Percentiles rank a stretch among this genome's conserved stretches.
These are phyloP conservation scores for Heterohyrax brucei DNA, from an alignment of 2,797 vertebrate genomes.

Conservation along the genomic window DNA sequence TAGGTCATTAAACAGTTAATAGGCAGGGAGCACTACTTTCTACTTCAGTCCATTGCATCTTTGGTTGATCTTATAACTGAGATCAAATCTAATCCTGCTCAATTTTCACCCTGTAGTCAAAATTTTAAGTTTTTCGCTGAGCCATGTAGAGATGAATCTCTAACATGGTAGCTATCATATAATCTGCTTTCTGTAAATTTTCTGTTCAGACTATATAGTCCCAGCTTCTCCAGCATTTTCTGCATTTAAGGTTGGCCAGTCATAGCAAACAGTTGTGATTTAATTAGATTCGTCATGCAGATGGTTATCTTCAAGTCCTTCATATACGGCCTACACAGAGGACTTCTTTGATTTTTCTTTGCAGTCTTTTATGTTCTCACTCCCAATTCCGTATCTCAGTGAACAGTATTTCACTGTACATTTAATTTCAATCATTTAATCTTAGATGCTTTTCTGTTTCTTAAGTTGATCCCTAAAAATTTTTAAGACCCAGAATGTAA, in stretches of 20 bases:
- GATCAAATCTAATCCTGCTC: constrained; percentile 21
- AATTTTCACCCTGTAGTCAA: neutral
- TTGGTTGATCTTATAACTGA: constrained; percentile 29
- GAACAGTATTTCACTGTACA: neutral
- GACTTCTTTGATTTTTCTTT: neutral
- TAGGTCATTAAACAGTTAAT: neutral
- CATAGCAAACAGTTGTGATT: neutral
- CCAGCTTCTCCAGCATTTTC: neutral
- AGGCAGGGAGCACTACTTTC: neutral
- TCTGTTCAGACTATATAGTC: neutral
- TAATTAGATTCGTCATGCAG: neutral
- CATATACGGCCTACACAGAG: constrained; percentile 11
- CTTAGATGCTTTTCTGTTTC: neutral
- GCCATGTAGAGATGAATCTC: neutral
- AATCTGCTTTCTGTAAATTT: neutral
- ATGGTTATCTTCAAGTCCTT: constrained; percentile 10
- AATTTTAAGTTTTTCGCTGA: constrained; percentile 22
- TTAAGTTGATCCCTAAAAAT: constrained; percentile 47
- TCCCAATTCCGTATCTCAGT: neutral
- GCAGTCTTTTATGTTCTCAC: neutral
- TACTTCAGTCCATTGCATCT: neutral
- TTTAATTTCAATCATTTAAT: constrained; percentile 19
- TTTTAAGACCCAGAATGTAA: constrained; percentile 52
- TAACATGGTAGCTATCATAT: neutral
- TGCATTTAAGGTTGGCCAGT: neutral